Conservation (phyloP, 2,113 vertebrate species). For the Plestiodon gilberti region DNA sequence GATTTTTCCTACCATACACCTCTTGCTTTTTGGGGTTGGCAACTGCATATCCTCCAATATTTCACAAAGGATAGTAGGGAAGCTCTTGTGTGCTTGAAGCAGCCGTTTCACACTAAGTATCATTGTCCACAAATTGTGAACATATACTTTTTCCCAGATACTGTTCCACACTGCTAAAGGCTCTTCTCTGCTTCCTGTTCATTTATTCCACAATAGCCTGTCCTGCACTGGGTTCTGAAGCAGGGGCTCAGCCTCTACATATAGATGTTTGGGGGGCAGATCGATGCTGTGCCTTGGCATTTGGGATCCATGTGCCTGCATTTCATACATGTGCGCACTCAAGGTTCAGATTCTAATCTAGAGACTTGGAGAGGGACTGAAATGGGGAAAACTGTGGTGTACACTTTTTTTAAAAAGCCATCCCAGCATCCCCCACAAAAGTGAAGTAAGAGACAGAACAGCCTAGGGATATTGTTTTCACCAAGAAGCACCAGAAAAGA, state of each 20-base stretch:
- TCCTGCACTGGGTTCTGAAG: not conserved
- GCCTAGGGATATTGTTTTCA: not conserved
- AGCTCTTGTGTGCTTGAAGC: no score
- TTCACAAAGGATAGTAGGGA: not conserved
- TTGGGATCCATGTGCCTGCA: not conserved
- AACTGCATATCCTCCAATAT: not conserved
- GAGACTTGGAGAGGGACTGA: not conserved
- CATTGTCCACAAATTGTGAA: no score
- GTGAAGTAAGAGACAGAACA: no score
- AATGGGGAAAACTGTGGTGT: not conserved
- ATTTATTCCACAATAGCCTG: not conserved
- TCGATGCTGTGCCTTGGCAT: not conserved
- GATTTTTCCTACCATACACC: not conserved
- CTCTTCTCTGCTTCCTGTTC: not conserved
- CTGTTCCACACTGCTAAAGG: no score
- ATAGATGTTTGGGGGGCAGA: not conserved
- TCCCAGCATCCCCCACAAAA: not conserved
- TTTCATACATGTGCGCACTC: not conserved
- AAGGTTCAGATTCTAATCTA: not conserved
- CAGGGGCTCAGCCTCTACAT: not conserved
- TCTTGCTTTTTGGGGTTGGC: not conserved
- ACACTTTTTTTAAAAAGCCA: not conserved
- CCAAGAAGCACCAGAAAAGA: not conserved
- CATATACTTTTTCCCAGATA: no score
- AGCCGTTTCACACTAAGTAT: no score